These are phyloP conservation scores for Ophiothrix spiculata DNA, from an alignment of 35 echinoderm and acorn worm species.

Conservation along the genomic window DNA sequence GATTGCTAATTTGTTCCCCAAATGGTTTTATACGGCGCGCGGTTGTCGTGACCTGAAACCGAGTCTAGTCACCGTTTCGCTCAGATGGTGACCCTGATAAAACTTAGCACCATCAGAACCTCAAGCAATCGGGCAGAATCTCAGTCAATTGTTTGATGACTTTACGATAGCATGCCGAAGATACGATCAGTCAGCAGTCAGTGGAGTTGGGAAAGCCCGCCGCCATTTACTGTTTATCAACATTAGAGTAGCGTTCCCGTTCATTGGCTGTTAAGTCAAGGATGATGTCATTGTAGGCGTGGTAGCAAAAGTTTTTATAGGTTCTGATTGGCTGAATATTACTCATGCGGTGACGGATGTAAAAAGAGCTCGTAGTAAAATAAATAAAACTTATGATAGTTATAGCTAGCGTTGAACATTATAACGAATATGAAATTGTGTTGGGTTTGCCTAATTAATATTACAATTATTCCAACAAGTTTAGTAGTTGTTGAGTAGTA, in stretches of 20 bases:
- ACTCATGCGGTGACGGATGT: neutral
- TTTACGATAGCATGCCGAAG: slow-evolving; percentile 16
- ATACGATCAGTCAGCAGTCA: neutral
- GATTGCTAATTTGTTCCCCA: neutral
- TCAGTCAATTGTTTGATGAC: slow-evolving; percentile 13
- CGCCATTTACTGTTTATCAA: neutral
- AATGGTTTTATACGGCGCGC: slow-evolving; percentile 14
- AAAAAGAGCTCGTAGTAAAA: neutral
- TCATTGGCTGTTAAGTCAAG: neutral
- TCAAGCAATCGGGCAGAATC: neutral
- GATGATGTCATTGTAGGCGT: slow-evolving; percentile 12
- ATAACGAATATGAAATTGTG: too few relatives aligned
- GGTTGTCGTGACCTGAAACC: neutral
- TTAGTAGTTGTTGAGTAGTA: neutral
- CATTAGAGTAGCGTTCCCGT: neutral
- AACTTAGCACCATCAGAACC: neutral
- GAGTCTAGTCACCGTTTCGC: neutral
- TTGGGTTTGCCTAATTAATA: too few relatives aligned
- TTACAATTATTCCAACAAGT: neutral
- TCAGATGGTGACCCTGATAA: slow-evolving; percentile 16
- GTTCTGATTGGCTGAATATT: neutral
- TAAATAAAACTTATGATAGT: neutral
- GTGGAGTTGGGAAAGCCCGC: neutral
- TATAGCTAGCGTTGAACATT: too few relatives aligned
- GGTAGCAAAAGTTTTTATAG: neutral